Base-by-base conservation (phyloP, 2,113 vertebrate species). In the Gopherus flavomarginatus region DNA sequence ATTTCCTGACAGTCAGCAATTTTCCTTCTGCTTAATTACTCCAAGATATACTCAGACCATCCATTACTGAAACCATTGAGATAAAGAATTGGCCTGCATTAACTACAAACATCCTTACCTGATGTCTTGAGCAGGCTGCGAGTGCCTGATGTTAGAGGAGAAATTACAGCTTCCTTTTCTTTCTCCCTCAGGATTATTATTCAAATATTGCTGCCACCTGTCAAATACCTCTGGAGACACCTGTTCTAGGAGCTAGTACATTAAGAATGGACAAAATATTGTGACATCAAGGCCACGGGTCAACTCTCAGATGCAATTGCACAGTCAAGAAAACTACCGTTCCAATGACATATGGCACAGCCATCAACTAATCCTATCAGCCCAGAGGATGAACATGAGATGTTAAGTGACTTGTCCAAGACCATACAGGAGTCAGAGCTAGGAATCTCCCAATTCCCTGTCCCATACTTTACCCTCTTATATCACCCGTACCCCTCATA, bases 1-100 rank as follows among this genome's bases (percentile, higher is more conserved):
- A 26, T 77, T 57, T 88, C 90, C 95, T 91, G 78, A 27, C 88
- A 96, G 95, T 95, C 96, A 93, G 75, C 65, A 89, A 0, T 92
- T 96, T 97, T 78, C 78, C 38, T 95, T 93, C 65, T 17, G 8
- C 47, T 91, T 94, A 88, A 90, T 94, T 97, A 92, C 53, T 92
- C 53, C 50, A 65, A 81, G 89, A 90, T 16, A 94, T 62, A 0
- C 0, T 1, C 56, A 52, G 80, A 0, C 0, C 26, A 81, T 59
- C 84, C 2, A 3, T 69, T 81, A 52, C 17, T 42, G 53, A 79
- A 90, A 79, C 26, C 50, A 19, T 42, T 50, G 0, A 0, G 12
- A 65, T 10, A 24, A 62, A 85, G 56, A 90, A 27, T 38, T 72
- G 26, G 5, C 10, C 31, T 57, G 38, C 52, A 90, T 53, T 54